These are phyloP conservation scores for Oedothorax gibbosus DNA, from an alignment of 1,140 invertebrate genomes.

Conservation along the genomic window DNA sequence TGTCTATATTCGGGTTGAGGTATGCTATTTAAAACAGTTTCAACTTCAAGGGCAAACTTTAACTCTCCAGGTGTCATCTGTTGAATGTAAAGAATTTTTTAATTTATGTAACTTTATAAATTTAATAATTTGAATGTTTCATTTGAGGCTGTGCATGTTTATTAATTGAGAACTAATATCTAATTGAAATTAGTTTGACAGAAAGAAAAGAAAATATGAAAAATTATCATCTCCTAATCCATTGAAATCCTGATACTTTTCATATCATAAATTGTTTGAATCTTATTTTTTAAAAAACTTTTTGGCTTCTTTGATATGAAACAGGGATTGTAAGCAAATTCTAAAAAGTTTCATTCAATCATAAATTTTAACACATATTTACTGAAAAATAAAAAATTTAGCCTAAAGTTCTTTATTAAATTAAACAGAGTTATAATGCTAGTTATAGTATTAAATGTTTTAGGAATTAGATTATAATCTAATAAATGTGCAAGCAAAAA, in stretches of 20 bases:
- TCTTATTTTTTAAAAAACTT: too few species aligned
- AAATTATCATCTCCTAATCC: background rate
- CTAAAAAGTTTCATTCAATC: too few species aligned
- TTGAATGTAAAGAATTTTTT: conserved; percentile 36
- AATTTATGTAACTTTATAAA: background rate
- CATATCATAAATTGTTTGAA: too few species aligned
- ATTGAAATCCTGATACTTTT: background rate
- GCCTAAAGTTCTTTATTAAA: too few species aligned
- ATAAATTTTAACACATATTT: too few species aligned
- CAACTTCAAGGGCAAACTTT: conserved; percentile 97
- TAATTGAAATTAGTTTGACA: background rate
- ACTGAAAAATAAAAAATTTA: too few species aligned
- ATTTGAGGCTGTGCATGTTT: background rate
- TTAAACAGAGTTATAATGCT: too few species aligned
- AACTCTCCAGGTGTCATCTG: conserved; percentile 97
- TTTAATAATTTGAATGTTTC: background rate
- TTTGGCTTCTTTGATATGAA: too few species aligned
- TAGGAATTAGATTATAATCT: too few species aligned
- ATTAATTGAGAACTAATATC: background rate
- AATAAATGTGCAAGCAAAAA: too few species aligned
- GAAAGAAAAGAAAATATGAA: background rate
- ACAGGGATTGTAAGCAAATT: too few species aligned
- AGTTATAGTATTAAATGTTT: too few species aligned
- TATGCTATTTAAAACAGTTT: conserved; percentile 96
- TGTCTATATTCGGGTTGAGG: conserved; percentile 99